Evolutionary conservation across 2,888 invertebrate species (phyloP).

Genomic region (Heteromyza rotundicornis): DNA sequence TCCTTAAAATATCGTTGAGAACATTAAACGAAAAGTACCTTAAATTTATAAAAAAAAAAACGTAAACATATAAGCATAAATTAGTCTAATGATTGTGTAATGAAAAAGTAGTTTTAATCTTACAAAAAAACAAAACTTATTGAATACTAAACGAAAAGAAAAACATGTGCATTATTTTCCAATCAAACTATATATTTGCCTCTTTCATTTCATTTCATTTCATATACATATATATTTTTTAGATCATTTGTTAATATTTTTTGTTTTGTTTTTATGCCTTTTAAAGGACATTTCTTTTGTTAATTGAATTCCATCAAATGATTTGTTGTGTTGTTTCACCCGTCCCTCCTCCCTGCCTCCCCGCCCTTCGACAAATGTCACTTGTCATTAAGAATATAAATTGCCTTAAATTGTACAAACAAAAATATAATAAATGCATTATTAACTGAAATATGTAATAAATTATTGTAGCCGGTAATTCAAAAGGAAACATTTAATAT

Average conservation of each 20-base stretch:
- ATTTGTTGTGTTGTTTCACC: too few species aligned
- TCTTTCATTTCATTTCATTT: background rate
- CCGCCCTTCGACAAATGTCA: too few species aligned
- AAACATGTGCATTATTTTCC: background rate
- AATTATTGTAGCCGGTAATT: too few species aligned
- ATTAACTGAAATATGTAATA: background rate
- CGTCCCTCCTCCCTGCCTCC: too few species aligned
- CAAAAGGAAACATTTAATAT: too few species aligned
- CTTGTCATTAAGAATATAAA: slow-evolving; percentile 18
- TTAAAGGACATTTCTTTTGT: background rate
- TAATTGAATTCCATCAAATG: too few species aligned
- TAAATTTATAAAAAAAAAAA: background rate
- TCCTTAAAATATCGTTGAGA: too few species aligned
- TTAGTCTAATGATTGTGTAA: too few species aligned
- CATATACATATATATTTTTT: background rate
- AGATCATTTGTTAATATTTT: background rate
- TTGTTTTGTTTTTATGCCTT: background rate
- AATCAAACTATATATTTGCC: too few species aligned
- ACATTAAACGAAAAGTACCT: slow-evolving; percentile 4
- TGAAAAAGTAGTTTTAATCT: too few species aligned
- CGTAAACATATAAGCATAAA: background rate
- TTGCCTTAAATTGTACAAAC: slow-evolving; percentile 27
- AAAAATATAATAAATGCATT: background rate
- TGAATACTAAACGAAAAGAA: too few species aligned
- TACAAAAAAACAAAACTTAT: too few species aligned